These are phyloP conservation scores for Tinamus major DNA, from an alignment of 2,797 vertebrate species.

Conservation along the genomic window DNA sequence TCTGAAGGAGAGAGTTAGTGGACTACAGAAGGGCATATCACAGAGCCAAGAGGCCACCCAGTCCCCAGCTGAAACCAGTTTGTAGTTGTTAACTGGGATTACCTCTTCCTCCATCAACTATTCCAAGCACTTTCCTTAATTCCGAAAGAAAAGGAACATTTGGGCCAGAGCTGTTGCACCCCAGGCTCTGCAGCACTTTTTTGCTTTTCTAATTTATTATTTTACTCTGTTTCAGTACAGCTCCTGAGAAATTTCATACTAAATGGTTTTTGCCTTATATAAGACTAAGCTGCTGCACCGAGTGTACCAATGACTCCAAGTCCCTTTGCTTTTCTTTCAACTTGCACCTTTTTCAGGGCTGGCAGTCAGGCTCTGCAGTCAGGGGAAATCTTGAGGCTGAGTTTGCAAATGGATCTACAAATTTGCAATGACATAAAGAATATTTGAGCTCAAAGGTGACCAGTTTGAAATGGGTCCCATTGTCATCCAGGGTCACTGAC, in stretches of 20 bases:
- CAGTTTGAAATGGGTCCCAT: fast-evolving
- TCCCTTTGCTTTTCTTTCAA: neutral
- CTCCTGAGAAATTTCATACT: fast-evolving
- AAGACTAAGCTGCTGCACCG: neutral
- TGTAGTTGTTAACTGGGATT: fast-evolving
- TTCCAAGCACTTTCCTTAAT: neutral
- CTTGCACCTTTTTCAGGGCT: fast-evolving
- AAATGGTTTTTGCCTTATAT: fast-evolving
- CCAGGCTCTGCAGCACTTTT: fast-evolving
- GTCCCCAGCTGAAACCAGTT: neutral
- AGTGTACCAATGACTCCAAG: fast-evolving
- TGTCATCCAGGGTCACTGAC: neutral
- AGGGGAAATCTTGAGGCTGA: neutral
- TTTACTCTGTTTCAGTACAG: neutral
- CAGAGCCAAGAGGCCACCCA: neutral
- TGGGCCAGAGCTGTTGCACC: neutral
- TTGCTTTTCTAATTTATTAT: neutral
- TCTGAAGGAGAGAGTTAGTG: neutral
- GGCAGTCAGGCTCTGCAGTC: neutral
- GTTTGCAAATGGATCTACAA: neutral
- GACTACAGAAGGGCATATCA: conserved; percentile 6
- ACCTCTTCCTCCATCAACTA: neutral
- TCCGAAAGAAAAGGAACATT: fast-evolving
- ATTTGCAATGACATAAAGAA: neutral
- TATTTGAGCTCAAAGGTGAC: neutral